Base-by-base conservation (phyloP, 2,113 vertebrate species). In the Salvelinus fontinalis region DNA sequence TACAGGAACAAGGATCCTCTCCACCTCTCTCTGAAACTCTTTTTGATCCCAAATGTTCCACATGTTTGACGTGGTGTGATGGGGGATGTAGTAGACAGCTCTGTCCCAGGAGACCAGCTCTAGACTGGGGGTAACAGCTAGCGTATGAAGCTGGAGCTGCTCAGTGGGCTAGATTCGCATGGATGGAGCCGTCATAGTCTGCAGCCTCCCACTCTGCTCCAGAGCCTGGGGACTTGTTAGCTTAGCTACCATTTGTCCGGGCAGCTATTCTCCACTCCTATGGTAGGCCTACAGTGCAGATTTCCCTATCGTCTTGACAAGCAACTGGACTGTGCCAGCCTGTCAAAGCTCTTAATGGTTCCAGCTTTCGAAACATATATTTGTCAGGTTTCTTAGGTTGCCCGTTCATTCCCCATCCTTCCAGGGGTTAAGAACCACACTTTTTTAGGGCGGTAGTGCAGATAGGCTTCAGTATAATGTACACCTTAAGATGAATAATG, bases 181-280 rank as follows among this genome's bases (percentile, higher is more conserved):
- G 39, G 39, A 20, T 29, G 78, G 79, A 85, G 86, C 83, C 79
- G 86, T 79, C 80, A 73, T 74, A 75, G 67, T 79, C 67, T 67
- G 77, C 68, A 75, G 74, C 82, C 82, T 80, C 74, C 71, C 70
- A n/a, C 57, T 77, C 75, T 68, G 39, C 73, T 71, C 73, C 60
- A 73, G 80, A 67, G 79, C 79, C 66, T 16, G 77, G 86, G 87
- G 86, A 83, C 85, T 90, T 86, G 85, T 89, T 89, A 87, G 75
- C 82, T 51, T 39, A 11, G 39, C 39, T 44, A 44, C 74, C 84
- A 67, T 78, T 73, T 86, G 67, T 76, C 69, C 39, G 70, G 13
- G 57, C 82, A 80, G 78, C 86, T 59, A 68, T 75, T 75, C 79
- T 84, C 79, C 69, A 84, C 77, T 84, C 67, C 70, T 70, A 79